Evolutionary conservation across 2,888 invertebrate species (phyloP), one percentile per base, ranked within the genome.

Genomic region (Strigamia crassipes): DNA sequence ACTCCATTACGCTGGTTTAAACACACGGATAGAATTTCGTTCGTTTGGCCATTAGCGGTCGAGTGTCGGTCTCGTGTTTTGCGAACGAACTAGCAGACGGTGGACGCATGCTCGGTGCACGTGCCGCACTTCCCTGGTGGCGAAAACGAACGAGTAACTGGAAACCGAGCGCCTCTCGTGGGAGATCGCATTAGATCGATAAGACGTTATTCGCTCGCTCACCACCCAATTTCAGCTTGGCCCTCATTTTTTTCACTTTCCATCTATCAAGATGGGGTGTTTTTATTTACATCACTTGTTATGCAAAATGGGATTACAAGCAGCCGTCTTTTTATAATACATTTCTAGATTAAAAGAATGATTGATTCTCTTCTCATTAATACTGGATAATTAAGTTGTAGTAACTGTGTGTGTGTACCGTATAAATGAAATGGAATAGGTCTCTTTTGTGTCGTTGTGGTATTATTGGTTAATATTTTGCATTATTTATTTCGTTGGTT

Each of bases 141-240:
- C 61, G 61, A 61, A 23, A 21, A 21, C 61, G n/a, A 9, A 23
- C 61, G 61, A 61, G 61, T 61, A 61, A 61, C 61, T 61, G 61
- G 61, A 61, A 61, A 61, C 61, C 61, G 61, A 61, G 61, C 61
- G 61, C 61, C 61, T 18, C 61, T 61, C 61, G 61, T 61, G 61
- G 61, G 61, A 61, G 23, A 61, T 61, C n/a, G 61, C 61, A 61
- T 61, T 61, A 61, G 61, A 61, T 61, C 61, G 61, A 61, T 61
- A 61, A 61, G 61, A 61, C 61, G 61, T 61, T 61, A 61, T 23
- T 61, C 61, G 61, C 61, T 61, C 61, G 61, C 21, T 61, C 61
- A 61, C 61, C 61, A 61, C 61, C 61, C 61, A 61, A 61, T 61
- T 61, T 61, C 61, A 23, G 9, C 61, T 4, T 61, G 18, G 61